Percentiles rank a stretch among this genome's conserved stretches.
These are phyloP conservation scores for Pristionchus exspectatus DNA, from an alignment of 2,888 invertebrate species.

Conservation along the genomic window DNA sequence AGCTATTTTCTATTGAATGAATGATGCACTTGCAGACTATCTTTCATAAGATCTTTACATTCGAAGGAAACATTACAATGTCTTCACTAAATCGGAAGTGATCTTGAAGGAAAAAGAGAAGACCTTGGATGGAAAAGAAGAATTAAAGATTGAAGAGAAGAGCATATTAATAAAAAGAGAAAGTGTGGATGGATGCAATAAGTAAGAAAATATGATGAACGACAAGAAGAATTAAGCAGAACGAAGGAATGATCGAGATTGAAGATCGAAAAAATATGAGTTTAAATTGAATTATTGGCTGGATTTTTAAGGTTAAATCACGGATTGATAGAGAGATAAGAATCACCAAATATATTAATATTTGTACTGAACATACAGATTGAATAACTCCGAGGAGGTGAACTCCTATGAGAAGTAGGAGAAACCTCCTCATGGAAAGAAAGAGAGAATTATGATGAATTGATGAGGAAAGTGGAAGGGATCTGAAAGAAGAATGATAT, in stretches of 20 bases:
- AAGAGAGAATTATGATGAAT: not conserved
- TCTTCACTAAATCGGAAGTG: not conserved
- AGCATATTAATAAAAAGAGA: not conserved
- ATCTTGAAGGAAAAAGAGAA: conserved; percentile 27
- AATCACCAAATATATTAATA: not conserved
- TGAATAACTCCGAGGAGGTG: conserved; percentile 1
- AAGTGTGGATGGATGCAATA: not conserved
- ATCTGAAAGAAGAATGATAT: not conserved
- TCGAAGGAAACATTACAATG: conserved; percentile 1
- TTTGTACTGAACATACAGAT: conserved; percentile 11
- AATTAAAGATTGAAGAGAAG: not conserved
- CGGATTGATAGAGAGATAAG: not conserved
- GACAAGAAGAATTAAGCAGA: not conserved
- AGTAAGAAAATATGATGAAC: not conserved
- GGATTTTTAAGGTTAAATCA: not conserved
- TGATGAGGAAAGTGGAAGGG: conserved; percentile 13
- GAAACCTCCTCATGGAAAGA: conserved; percentile 45
- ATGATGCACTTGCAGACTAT: not conserved
- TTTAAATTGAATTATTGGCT: not conserved
- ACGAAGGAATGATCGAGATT: not conserved
- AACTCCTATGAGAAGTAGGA: conserved; percentile 49
- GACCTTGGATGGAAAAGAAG: conserved; percentile 9
- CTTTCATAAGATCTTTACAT: not conserved
- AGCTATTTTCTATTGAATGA: not conserved
- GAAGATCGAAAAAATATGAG: not conserved